phyloP scores from a whole-genome alignment of 1,140 invertebrate genomes.

The Eupeodes corollae region DNA sequence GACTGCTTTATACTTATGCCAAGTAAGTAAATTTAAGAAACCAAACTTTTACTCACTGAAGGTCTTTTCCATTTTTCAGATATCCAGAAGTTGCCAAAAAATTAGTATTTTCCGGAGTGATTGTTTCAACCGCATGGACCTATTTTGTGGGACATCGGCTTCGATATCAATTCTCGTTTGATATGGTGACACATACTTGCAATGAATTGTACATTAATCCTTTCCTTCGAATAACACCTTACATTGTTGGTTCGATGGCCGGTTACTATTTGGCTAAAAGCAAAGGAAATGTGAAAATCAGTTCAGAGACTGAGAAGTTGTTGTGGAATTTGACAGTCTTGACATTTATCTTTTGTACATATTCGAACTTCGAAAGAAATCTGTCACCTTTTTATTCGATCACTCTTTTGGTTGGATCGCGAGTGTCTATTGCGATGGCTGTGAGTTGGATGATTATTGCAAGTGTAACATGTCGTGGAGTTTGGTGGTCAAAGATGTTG shows the following conservation, averaged over 20 bases:
- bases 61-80: conserved; percentile 7
- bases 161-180: conserved; percentile 29
- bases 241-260: conserved; percentile 23
- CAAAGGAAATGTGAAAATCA: conserved; percentile 13
- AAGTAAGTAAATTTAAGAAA: conserved; percentile 29
- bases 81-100: conserved; percentile 15
- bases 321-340: conserved; percentile 22
- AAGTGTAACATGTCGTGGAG: conserved; percentile 23
- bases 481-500: conserved; percentile 29
- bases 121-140: conserved; percentile 22
- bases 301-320: conserved; percentile 14
- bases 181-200: conserved; percentile 20
- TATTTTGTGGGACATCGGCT: conserved; percentile 16
- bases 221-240: conserved; percentile 30
- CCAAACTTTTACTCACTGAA: too few species aligned
- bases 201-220: conserved; percentile 31
- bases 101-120: conserved; percentile 10
- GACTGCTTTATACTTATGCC: conserved; percentile 43
- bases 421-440: conserved; percentile 18
- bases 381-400: conserved; percentile 18
- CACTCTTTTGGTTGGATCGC: conserved; percentile 21
- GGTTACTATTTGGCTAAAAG: conserved; percentile 24
- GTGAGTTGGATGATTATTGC: conserved; percentile 34
- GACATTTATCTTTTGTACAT: conserved; percentile 21
- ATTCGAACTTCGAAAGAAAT: conserved; percentile 26